Conservation (phyloP, 2,113 vertebrate species). For the Eudyptes chrysolophus region DNA sequence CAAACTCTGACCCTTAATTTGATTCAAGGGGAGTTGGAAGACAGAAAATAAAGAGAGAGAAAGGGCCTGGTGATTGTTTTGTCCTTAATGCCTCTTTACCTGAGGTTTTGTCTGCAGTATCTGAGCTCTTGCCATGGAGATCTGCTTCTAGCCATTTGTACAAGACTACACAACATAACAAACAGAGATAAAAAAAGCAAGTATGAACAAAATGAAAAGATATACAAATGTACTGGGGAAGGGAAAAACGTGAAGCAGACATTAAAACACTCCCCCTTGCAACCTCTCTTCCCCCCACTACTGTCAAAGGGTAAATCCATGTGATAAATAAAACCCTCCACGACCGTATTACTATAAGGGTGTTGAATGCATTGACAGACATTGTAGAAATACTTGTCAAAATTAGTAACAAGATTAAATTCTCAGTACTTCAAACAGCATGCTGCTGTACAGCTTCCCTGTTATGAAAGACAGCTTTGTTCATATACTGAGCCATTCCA, state of each 20-base stretch:
- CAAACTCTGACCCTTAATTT: not conserved
- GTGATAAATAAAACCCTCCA: not conserved
- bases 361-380: not conserved
- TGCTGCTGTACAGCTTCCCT: not conserved
- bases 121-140: slow-evolving; percentile 88
- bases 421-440: slow-evolving; percentile 19
- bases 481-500: not conserved
- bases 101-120: slow-evolving; percentile 79
- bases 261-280: not conserved
- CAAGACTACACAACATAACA: slow-evolving; percentile 88
- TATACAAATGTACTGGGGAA: slow-evolving; percentile 8
- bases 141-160: slow-evolving; percentile 95
- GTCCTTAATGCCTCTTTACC: slow-evolving; percentile 78
- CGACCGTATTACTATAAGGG: not conserved
- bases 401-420: slow-evolving; percentile 60
- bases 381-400: slow-evolving; percentile 27
- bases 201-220: slow-evolving; percentile 73
- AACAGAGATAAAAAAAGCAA: slow-evolving; percentile 80
- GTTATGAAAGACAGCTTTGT: not conserved
- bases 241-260: slow-evolving; percentile 33
- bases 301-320: not conserved
- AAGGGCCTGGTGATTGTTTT: not conserved
- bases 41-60: not conserved
- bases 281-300: not conserved
- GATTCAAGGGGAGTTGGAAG: slow-evolving; percentile 12